These are phyloP conservation scores for Littorina saxatilis DNA, from an alignment of 1,140 invertebrate species.

Conservation along the genomic window DNA sequence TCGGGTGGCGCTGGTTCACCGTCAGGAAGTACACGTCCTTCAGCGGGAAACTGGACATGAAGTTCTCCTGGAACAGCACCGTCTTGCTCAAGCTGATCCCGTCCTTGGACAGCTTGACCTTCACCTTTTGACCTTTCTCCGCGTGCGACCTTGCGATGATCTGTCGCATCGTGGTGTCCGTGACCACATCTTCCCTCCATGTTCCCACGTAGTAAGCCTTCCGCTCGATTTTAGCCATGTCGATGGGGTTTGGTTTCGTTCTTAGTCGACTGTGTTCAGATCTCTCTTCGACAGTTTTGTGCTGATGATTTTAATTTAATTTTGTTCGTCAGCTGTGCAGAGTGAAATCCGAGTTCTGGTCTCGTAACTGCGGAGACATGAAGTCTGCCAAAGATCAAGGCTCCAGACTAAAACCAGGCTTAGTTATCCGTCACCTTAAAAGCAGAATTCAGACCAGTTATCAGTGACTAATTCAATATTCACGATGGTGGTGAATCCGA, in stretches of 20 bases:
- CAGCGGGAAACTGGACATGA: slow-evolving; percentile 39
- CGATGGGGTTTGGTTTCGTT: not conserved
- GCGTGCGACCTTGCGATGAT: slow-evolving; percentile 38
- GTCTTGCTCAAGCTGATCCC: slow-evolving; percentile 47
- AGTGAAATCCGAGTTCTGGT: too few relatives aligned
- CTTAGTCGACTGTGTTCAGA: too few relatives aligned
- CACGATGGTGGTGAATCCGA: too few relatives aligned
- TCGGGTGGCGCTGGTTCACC: slow-evolving; percentile 49
- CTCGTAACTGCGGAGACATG: too few relatives aligned
- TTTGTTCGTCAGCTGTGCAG: too few relatives aligned
- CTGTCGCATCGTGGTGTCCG: slow-evolving; percentile 53
- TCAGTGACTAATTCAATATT: too few relatives aligned
- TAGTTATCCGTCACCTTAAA: too few relatives aligned
- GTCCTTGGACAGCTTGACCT: slow-evolving; percentile 41
- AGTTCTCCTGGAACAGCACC: slow-evolving; percentile 40
- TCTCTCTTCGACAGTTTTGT: too few relatives aligned
- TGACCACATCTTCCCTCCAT: slow-evolving; percentile 55
- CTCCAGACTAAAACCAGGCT: too few relatives aligned
- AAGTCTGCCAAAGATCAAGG: too few relatives aligned
- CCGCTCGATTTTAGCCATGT: slow-evolving; percentile 44
- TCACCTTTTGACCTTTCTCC: slow-evolving; percentile 56
- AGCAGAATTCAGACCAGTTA: too few relatives aligned
- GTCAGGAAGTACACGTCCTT: slow-evolving; percentile 50
- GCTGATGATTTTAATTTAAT: too few relatives aligned
- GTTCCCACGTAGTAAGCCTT: slow-evolving; percentile 53